phyloP scores from a whole-genome alignment of 2,797 vertebrate species.

The Gymnothorax javanicus region DNA sequence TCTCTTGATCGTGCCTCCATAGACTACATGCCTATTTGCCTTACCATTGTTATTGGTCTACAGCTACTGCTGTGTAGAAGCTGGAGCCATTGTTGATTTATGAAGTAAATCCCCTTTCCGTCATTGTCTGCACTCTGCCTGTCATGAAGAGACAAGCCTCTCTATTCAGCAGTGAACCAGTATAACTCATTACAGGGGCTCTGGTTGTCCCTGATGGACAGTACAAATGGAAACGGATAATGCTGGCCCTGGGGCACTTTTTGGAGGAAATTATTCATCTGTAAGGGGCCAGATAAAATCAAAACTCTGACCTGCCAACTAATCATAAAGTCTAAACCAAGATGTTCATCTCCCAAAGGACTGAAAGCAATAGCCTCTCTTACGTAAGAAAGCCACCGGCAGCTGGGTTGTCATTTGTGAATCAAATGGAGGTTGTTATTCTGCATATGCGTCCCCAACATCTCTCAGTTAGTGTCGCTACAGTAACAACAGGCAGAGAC shows the following conservation, averaged over 20 bases:
- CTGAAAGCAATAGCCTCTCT: not conserved
- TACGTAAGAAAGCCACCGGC: constrained; percentile 5
- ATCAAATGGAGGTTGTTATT: not conserved
- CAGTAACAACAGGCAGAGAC: not conserved
- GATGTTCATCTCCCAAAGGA: not conserved
- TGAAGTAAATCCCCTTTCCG: not conserved
- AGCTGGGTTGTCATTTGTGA: not conserved
- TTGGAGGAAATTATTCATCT: constrained; percentile 30
- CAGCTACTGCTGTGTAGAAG: not conserved
- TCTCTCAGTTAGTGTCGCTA: not conserved
- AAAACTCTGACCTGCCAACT: constrained; percentile 29
- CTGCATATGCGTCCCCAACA: not conserved
- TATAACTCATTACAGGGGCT: not conserved
- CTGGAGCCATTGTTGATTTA: not conserved
- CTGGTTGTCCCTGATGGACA: not conserved
- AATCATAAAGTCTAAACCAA: constrained; percentile 22
- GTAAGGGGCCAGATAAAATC: constrained; percentile 35
- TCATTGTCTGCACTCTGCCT: not conserved
- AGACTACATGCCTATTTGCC: not conserved
- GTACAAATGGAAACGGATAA: constrained; percentile 10
- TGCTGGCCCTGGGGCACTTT: constrained; percentile 24
- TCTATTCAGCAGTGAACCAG: not conserved
- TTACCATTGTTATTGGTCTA: not conserved
- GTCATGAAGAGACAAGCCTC: not conserved
- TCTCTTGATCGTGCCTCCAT: not conserved